Percentiles rank a stretch among this genome's conserved stretches.
Evolutionary conservation across 1,140 invertebrate genomes (phyloP).

Genomic region (Caenorhabditis elegans): WBcel235 BX284605.5:2376501-2377000

Average conservation of each 20-base stretch:
- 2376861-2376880: too few species aligned
- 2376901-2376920: too few species aligned
- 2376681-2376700: background rate
- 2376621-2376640: constrained; percentile 80
- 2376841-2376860: too few species aligned
- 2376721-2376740: background rate
- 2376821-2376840: too few species aligned
- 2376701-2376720: background rate
- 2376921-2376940: too few species aligned
- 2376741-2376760: background rate
- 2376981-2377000: too few species aligned
- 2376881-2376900: too few species aligned
- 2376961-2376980: too few species aligned
- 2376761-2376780: background rate
- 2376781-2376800: too few species aligned
- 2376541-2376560: constrained; percentile 74
- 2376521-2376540: background rate
- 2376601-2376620: constrained; percentile 81
- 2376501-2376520: background rate
- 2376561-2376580: constrained; percentile 95
- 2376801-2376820: too few species aligned
- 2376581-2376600: constrained; percentile 88
- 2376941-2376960: too few species aligned
- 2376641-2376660: constrained; percentile 81
- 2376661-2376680: background rate